These are phyloP conservation scores for Eupithecia tripunctaria DNA, from an alignment of 2,888 invertebrate genomes.

Conservation along the genomic window DNA sequence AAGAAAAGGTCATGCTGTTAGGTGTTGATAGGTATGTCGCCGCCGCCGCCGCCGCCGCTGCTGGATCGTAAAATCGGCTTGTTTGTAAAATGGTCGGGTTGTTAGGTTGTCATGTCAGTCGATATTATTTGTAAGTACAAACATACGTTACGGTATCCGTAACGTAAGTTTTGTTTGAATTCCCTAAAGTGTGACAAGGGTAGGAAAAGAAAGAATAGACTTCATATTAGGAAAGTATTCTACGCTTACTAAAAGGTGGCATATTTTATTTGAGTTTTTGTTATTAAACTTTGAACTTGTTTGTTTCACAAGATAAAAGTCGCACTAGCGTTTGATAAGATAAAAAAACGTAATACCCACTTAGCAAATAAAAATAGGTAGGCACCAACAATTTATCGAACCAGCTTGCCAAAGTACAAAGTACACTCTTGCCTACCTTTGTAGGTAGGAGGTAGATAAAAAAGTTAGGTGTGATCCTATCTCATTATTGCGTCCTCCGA, in stretches of 20 bases:
- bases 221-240: not conserved
- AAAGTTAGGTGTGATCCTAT: not conserved
- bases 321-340: slow-evolving; percentile 1
- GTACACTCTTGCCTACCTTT: not conserved
- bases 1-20: not conserved
- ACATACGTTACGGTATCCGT: too few species aligned
- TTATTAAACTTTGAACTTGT: slow-evolving; percentile 9
- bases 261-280: not conserved
- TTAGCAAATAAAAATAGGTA: not conserved
- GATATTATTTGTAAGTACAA: too few species aligned
- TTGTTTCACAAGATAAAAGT: slow-evolving; percentile 10
- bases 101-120: too few species aligned
- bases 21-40: too few species aligned
- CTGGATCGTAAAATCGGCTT: too few species aligned
- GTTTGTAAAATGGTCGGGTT: not conserved
- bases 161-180: too few species aligned
- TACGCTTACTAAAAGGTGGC: not conserved
- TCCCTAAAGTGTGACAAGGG: not conserved
- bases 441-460: not conserved
- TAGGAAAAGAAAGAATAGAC: not conserved
- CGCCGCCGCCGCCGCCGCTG: too few species aligned
- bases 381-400: not conserved
- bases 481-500: not conserved
- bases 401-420: not conserved
- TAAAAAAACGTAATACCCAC: not conserved